Base-by-base conservation (phyloP, 1,140 invertebrate species). In the Archivesica marissinica region DNA sequence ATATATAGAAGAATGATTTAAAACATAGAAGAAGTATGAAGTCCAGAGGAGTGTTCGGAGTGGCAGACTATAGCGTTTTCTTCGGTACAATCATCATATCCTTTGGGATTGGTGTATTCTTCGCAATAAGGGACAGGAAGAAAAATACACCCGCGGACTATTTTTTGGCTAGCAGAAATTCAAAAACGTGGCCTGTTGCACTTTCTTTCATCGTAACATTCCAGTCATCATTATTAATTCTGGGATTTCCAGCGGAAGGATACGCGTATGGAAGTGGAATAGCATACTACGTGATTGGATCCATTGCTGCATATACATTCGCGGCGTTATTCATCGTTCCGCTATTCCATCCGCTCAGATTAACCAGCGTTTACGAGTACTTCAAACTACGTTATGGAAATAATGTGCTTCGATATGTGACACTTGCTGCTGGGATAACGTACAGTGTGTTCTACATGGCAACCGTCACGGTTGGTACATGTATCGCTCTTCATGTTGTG, bases 131-230 rank as follows among this genome's bases (percentile, higher is more conserved):
- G 33, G 98, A 95, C 15, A 97, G 96, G 94, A 52, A 47, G 3
- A 50, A 50, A 52, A 33, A 47, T 13, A 98, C 97, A 2, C 96
- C 96, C 39, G 95, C 95, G 81, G 96, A 97, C 89, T 97, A 97
- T 90, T 93, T 97, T 13, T 92, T 97, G 4, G 97, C 96, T 0
- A 96, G 97, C 41, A 56, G 86, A 15, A 83, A 61, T 4, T 41
- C 38, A 17, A 56, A 35, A 61, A 61, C 75, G 20, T 84, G 28
- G n/a, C 86, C 86, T 20, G 80, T 87, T 2, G 75, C 61, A 50
- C 35, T 85, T 0, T 88, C 86, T 2, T 74, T 84, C 47, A 74
- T 87, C 44, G 86, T 87, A n/a, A 79, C 86, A 23, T 79, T 72
- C 23, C 80, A 87, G 61, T 87, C 86, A 74, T 87, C 86, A 9